Evolutionary conservation across 2,888 invertebrate genomes (phyloP), one percentile per base, ranked within the genome.

Genomic region (Baronia brevicornis): DNA sequence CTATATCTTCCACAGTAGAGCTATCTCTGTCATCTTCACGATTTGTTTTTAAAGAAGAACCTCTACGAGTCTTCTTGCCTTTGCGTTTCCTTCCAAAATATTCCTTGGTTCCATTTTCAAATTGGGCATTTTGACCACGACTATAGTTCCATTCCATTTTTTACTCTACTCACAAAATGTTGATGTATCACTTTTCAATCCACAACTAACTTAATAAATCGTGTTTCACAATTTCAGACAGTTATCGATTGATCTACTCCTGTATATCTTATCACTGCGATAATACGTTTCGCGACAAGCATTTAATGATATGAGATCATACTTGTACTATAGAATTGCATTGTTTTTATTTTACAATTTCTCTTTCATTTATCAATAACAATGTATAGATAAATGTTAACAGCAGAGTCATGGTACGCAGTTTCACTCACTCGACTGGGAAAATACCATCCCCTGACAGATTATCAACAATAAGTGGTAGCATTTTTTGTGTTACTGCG

Each of bases 211-310:
- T 18, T 25, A 15, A 2, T 6, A 5, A 30, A n/a, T n/a, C n/a
- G n/a, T n/a, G n/a, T n/a, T n/a, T n/a, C n/a, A n/a, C n/a, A n/a
- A n/a, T n/a, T n/a, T n/a, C n/a, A n/a, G n/a, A 13, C 17, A 15
- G 24, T 11, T 19, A 12, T 13, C 32, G 28, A 24, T 36, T 37
- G 36, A 37, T 36, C 22, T 36, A 23, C 31, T n/a, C 18, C n/a
- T n/a, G n/a, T n/a, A 4, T 36, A 31, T 36, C 36, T 36, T 31
- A 36, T 36, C 36, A 27, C 26, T 15, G 26, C 22, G 22, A 31
- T 36, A 34, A 28, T 28, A 28, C 33, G 28, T 19, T 24, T n/a
- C 6, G 28, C 31, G 21, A 13, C 28, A 20, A 25, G 22, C 18
- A n/a, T 26, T 15, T n/a, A n/a, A n/a, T n/a, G n/a, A n/a, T n/a